A percentile compares a stretch with the other conserved stretches of the same genome.
Conservation (phyloP, 2,888 invertebrate genomes). For the Pharmacophagus antenor region DNA sequence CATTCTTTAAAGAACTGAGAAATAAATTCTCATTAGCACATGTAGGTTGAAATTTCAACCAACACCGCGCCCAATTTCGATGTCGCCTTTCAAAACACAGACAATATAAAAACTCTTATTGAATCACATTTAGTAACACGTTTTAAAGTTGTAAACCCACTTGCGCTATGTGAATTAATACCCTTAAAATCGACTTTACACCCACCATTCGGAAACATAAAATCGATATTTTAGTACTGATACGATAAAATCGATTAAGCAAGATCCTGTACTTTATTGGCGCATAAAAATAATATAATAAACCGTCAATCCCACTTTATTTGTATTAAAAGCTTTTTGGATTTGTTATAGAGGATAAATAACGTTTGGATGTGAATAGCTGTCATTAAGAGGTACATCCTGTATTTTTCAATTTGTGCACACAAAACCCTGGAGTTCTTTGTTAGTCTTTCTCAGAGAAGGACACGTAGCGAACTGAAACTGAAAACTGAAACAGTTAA, state of each 20-base stretch:
- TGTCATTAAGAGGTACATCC: no score
- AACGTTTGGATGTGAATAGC: no score
- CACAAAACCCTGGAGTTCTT: no score
- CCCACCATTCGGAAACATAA: constrained; percentile 14
- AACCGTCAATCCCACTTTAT: constrained; percentile 1
- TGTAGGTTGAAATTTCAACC: background rate
- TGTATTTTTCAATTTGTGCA: no score
- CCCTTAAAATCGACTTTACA: constrained; percentile 20
- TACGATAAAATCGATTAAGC: constrained; percentile 27
- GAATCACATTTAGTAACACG: constrained; percentile 1
- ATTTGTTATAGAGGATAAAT: no score
- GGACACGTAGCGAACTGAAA: no score
- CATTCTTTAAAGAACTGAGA: background rate
- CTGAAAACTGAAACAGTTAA: no score
- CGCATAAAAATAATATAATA: constrained; percentile 15
- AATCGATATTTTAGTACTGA: constrained; percentile 18
- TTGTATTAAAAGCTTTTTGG: constrained; percentile 2
- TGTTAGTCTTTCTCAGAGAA: no score
- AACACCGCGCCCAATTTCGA: background rate
- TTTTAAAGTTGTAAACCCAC: constrained; percentile 16
- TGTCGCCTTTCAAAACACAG: background rate
- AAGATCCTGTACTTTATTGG: constrained; percentile 20
- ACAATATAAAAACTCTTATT: background rate
- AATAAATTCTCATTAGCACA: background rate
- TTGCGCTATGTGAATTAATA: constrained; percentile 5